A percentile compares a stretch with the other conserved stretches of the same genome.
These are phyloP conservation scores for Trichomalopsis sarcophagae DNA, from an alignment of 1,140 invertebrate species.

Conservation along the genomic window DNA sequence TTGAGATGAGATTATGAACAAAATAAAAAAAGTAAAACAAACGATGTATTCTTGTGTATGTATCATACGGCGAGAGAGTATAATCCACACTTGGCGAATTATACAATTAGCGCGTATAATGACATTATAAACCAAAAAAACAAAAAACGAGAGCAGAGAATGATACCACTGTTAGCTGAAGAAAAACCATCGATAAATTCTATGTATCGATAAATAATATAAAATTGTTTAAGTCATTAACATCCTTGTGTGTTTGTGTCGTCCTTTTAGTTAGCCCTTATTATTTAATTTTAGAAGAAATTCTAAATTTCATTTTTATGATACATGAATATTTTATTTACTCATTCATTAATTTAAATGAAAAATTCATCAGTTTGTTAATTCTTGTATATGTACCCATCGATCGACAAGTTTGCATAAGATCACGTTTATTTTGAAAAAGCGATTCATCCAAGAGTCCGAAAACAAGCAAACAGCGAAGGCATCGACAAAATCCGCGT, in stretches of 20 bases:
- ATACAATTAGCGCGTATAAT: slow-evolving; percentile 34
- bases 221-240: slow-evolving; percentile 66
- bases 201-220: slow-evolving; percentile 70
- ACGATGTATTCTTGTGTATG: slow-evolving; percentile 44
- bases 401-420: too few relatives aligned
- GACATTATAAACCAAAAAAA: slow-evolving; percentile 33
- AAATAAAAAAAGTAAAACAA: not conserved
- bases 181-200: slow-evolving; percentile 63
- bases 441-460: too few relatives aligned
- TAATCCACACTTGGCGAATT: slow-evolving; percentile 34
- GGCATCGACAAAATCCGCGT: not conserved
- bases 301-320: too few relatives aligned
- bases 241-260: slow-evolving; percentile 12
- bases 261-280: not conserved
- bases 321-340: too few relatives aligned
- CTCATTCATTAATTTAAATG: not conserved
- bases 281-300: not conserved
- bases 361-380: too few relatives aligned
- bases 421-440: too few relatives aligned
- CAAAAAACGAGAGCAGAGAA: slow-evolving; percentile 36
- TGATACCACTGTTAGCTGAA: slow-evolving; percentile 61
- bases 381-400: too few relatives aligned
- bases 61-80: slow-evolving; percentile 36
- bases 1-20: not conserved
- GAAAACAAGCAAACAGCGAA: not conserved